Conservation (phyloP, 2,113 vertebrate species). For the Daphoenositta chrysoptera region DNA sequence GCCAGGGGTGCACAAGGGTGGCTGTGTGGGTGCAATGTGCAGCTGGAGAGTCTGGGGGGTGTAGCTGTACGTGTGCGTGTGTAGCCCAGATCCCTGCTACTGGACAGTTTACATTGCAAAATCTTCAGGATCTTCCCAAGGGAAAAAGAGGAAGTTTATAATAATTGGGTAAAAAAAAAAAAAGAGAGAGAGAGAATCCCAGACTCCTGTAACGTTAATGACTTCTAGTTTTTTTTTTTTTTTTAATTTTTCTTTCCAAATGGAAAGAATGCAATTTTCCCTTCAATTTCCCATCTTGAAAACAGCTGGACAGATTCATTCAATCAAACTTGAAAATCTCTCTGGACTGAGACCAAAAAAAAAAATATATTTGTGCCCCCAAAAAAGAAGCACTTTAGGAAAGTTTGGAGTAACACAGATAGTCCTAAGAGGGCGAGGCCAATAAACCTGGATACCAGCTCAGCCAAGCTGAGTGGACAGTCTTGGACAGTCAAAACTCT, state of each 20-base stretch:
- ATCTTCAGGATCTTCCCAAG: background rate
- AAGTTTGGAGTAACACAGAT: background rate
- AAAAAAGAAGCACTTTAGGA: background rate
- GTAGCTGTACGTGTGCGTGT: background rate
- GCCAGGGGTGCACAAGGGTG: background rate
- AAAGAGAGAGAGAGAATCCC: background rate
- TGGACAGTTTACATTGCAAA: background rate
- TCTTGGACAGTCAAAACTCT: background rate
- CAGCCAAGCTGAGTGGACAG: background rate
- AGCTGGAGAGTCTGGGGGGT: fast-evolving
- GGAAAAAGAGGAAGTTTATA: conserved; percentile 16
- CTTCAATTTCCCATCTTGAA: background rate
- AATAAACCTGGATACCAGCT: background rate
- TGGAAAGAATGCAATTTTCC: background rate
- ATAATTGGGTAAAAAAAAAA: background rate
- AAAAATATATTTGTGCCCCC: background rate
- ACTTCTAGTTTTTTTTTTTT: background rate
- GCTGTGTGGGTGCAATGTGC: background rate
- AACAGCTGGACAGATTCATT: background rate
- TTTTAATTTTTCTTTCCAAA: background rate
- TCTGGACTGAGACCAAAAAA: background rate
- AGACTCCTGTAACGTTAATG: background rate
- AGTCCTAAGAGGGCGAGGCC: background rate
- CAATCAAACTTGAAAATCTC: background rate
- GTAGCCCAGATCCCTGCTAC: background rate